phyloP scores from a whole-genome alignment of 2,797 vertebrate genomes.

The Todus mexicanus region DNA sequence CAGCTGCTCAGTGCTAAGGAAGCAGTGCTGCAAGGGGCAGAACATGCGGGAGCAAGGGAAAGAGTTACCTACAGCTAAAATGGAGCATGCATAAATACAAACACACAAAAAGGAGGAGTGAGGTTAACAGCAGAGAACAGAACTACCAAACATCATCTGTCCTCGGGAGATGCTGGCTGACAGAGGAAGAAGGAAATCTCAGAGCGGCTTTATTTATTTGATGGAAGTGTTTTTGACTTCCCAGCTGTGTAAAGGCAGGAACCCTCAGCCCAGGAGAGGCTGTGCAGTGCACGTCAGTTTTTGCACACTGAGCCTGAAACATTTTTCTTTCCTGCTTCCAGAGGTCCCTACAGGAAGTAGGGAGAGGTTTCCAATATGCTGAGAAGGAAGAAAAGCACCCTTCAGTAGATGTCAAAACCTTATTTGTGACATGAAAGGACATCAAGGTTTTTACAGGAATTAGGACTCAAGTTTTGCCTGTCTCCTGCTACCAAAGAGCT shows the following conservation, averaged over 20 bases:
- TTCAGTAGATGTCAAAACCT: not conserved
- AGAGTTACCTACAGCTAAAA: not conserved
- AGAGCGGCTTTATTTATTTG: not conserved
- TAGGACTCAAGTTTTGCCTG: not conserved
- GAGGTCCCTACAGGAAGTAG: not conserved
- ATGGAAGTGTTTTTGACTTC: not conserved
- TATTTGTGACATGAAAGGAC: not conserved
- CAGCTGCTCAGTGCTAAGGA: not conserved
- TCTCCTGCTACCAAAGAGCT: not conserved
- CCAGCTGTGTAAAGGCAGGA: not conserved
- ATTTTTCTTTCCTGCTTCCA: not conserved
- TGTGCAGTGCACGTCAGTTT: rapidly evolving
- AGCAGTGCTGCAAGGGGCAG: not conserved
- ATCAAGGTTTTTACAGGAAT: not conserved
- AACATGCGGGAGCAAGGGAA: not conserved
- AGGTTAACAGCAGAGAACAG: not conserved
- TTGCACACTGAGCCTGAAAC: not conserved
- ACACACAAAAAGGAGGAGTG: not conserved
- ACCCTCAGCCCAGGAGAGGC: rapidly evolving
- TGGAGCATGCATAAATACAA: not conserved
- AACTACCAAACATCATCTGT: not conserved
- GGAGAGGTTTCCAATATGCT: not conserved
- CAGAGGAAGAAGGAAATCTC: not conserved
- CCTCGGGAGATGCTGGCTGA: not conserved
- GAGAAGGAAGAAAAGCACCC: not conserved